Base-by-base conservation (phyloP, 2,888 invertebrate genomes). In the Prosopocoilus inquinatus region DNA sequence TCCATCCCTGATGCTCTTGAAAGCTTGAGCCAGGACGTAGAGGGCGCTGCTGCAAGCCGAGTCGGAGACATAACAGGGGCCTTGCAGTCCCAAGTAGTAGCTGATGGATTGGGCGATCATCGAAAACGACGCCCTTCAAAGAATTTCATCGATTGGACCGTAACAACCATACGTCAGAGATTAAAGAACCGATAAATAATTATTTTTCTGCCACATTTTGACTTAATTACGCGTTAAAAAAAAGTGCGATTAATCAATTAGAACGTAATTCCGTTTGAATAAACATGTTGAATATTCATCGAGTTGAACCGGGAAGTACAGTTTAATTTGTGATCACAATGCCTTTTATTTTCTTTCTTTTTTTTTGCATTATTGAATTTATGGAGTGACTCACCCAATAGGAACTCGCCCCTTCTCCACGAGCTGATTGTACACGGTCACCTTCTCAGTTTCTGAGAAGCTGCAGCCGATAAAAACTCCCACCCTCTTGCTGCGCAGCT, bases 31-130 rank as follows among this genome's bases (percentile, higher is more conserved):
- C 53, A 96, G 63, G 0, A 95, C 96, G 65, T 91, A 86, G 62
- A 95, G 81, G 7, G 94, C 91, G 52, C 96, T 96, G n/a, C 94
- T 94, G 74, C 96, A 97, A 0, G 96, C 96, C 0, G 96, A 94
- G 77, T 97, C 96, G 8, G 94, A 9, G 28, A 90, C 83, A 78
- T 87, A 91, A 9, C 93, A 93, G 0, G 95, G 94, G 0, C 96
- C 94, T 64, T 87, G 88, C 12, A 91, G 81, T 13, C 93, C 93
- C 57, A 96, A 82, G 78, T 87, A 87, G 75, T 90, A 95, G 0
- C 94, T 93, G 62, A 96, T 84, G 50, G 94, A 84, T 76, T 95
- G 94, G 13, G 94, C 89, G 73, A 94, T 84, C 93, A 94, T 94
- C 9, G 92, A 90, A 41, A 13, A 16, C 13, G 41, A 13, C 15